These are phyloP conservation scores for Druceiella hillmani DNA, from an alignment of 2,888 invertebrate genomes.

Conservation along the genomic window DNA sequence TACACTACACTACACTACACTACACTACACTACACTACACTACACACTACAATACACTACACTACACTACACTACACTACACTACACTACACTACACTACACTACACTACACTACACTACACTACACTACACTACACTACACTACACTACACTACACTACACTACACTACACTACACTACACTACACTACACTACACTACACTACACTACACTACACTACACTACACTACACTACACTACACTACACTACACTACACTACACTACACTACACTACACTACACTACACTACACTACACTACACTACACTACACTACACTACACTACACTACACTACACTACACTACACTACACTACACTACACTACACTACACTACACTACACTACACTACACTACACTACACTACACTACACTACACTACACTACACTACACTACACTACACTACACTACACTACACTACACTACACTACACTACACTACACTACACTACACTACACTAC, in stretches of 20 bases:
- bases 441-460: constrained; percentile 1
- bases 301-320: constrained; percentile 1
- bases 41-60: neutral
- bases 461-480: constrained; percentile 1
- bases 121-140: constrained; percentile 1
- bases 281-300: constrained; percentile 2
- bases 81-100: constrained; percentile 2
- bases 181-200: constrained; percentile 1
- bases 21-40: neutral
- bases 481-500: neutral
- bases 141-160: constrained; percentile 3
- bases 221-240: constrained; percentile 3
- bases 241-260: constrained; percentile 2
- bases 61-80: constrained; percentile 2
- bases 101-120: constrained; percentile 2
- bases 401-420: constrained; percentile 2
- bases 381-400: constrained; percentile 2
- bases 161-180: constrained; percentile 1
- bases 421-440: neutral
- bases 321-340: neutral
- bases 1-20: constrained; percentile 1
- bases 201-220: constrained; percentile 1
- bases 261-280: constrained; percentile 1
- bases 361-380: constrained; percentile 1
- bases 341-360: constrained; percentile 1